Evolutionary conservation across 2,888 invertebrate species (phyloP).

Genomic region (Bellardia pandia): DNA sequence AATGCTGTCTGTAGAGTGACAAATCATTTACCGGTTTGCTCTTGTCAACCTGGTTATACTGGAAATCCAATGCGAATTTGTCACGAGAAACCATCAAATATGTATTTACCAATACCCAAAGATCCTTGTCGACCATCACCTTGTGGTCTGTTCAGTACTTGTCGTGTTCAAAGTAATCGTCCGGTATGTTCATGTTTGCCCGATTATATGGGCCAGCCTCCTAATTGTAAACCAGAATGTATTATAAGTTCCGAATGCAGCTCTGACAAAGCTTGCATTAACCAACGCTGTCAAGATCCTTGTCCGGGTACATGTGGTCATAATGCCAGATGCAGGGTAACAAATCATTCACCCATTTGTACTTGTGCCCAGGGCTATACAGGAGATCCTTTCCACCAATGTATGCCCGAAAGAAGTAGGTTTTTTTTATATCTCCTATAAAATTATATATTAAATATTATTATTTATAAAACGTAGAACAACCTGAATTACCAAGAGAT

Average conservation of each 20-base stretch:
- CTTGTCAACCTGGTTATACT: slow-evolving; percentile 89
- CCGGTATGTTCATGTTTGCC: slow-evolving; percentile 90
- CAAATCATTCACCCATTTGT: slow-evolving; percentile 91
- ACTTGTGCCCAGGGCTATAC: slow-evolving; percentile 88
- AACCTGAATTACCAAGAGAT: slow-evolving; percentile 75
- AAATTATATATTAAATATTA: neutral
- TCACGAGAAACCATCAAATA: slow-evolving; percentile 85
- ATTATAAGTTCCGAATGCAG: slow-evolving; percentile 90
- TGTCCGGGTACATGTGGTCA: slow-evolving; percentile 90
- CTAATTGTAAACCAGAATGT: slow-evolving; percentile 91
- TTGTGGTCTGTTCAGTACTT: slow-evolving; percentile 85
- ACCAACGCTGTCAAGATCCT: slow-evolving; percentile 90
- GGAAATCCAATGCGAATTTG: slow-evolving; percentile 92
- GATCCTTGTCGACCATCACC: slow-evolving; percentile 85
- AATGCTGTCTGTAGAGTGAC: slow-evolving; percentile 93
- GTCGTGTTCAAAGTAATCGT: slow-evolving; percentile 86
- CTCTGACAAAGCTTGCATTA: slow-evolving; percentile 89
- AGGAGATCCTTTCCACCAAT: slow-evolving; percentile 91
- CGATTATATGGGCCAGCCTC: slow-evolving; percentile 89
- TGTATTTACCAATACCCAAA: slow-evolving; percentile 81
- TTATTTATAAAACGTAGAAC: slow-evolving; percentile 74
- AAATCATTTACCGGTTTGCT: slow-evolving; percentile 92
- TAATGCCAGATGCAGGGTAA: slow-evolving; percentile 89
- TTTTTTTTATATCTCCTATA: slow-evolving; percentile 29
- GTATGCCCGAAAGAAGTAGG: slow-evolving; percentile 85